Conservation (phyloP, 2,888 invertebrate species). For the Carcina quercana region DNA sequence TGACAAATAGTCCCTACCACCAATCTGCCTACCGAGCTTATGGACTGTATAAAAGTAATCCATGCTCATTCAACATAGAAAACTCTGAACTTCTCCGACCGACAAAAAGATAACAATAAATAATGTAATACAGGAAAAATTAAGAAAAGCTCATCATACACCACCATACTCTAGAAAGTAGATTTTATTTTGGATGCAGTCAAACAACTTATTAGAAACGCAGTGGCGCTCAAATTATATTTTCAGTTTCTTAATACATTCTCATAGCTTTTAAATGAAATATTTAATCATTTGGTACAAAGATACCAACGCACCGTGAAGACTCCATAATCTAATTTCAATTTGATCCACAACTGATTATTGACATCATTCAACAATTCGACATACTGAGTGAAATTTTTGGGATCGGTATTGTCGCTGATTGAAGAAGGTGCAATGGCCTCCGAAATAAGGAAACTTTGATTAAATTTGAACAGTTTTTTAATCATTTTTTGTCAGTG, state of each 20-base stretch:
- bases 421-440: constrained; percentile 45
- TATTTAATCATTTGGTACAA: constrained; percentile 57
- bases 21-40: no score
- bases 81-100: no score
- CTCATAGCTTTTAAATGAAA: constrained; percentile 53
- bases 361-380: constrained; percentile 50
- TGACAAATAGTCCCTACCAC: no score
- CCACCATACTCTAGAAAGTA: no score
- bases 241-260: constrained; percentile 27
- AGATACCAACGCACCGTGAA: constrained; percentile 57
- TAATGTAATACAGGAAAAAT: no score
- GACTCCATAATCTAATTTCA: constrained; percentile 65
- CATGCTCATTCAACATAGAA: no score
- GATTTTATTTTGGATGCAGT: no score
- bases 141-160: no score
- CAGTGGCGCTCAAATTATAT: constrained; percentile 27
- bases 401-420: constrained; percentile 55
- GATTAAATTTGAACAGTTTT: constrained; percentile 60
- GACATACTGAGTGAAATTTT: constrained; percentile 48
- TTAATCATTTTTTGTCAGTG: constrained; percentile 30
- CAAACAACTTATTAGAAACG: no score
- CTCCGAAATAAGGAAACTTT: constrained; percentile 50
- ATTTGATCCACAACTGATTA: constrained; percentile 58
- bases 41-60: no score
- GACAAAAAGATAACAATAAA: no score